Base-by-base conservation (phyloP, 2,113 vertebrate species). In the Stigmatopora nigra region DNA sequence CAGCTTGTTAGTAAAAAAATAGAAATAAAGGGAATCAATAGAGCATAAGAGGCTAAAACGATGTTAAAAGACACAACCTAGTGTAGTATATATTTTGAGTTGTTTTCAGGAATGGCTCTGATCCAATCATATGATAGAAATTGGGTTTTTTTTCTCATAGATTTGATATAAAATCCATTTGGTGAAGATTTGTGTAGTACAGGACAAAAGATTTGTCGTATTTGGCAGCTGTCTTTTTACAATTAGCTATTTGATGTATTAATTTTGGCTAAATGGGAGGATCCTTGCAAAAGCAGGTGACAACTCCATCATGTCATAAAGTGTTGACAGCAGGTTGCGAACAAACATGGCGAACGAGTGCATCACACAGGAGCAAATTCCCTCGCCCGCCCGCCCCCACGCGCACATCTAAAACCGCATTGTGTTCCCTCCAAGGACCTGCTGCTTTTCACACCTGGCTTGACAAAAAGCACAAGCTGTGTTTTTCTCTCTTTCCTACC, bases 401-500 rank as follows among this genome's bases (percentile, higher is more conserved):
- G 57, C 64, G 55, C 47, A 52, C 66, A 66, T 13, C 48, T 44
- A 3, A 0, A 55, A 2, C 0, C 61, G 47, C 70, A 65, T 67
- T n/a, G 71, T 65, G 65, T 75, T 71, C 6, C 5, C 38, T 60
- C 66, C 66, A 84, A 85, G 64, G 83, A 88, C 78, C 68, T 3
- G 14, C 57, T 20, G 73, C 59, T 65, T 79, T 87, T 83, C 65
- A 70, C 82, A 82, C 70, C 68, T 72, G 20, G 0, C 61, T 46
- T 67, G 7, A 7, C 22, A 69, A 61, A 53, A 76, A 75, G 80
- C 38, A 48, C 69, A 67, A 66, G 66, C 36, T 65, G 61, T 52
- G 69, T 73, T 45, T 60, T 61, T 64, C 68, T 65, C 31, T 0
- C 56, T 38, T 64, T 5, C 3, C 19, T 56, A 55, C 65, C 1